These are phyloP conservation scores for Pogonus chalceus DNA, from an alignment of 1,140 invertebrate species.

Conservation along the genomic window DNA sequence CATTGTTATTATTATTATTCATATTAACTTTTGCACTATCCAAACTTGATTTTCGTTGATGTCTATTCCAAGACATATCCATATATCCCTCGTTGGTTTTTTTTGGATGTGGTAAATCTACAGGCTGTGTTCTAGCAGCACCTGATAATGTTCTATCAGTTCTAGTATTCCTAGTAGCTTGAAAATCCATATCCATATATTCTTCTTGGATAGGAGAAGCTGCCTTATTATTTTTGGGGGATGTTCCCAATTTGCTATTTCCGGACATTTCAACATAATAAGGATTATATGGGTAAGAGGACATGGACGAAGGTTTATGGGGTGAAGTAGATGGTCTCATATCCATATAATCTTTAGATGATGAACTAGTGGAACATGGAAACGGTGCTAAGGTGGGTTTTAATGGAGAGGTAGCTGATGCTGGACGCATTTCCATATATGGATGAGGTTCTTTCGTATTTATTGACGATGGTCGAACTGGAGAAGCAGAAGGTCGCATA, in stretches of 20 bases:
- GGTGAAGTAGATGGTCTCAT: constrained; percentile 30
- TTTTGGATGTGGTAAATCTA: constrained; percentile 38
- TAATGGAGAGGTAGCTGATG: constrained; percentile 19
- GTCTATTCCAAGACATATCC: constrained; percentile 40
- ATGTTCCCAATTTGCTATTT: background rate
- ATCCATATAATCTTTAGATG: constrained; percentile 28
- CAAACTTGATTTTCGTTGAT: constrained; percentile 25
- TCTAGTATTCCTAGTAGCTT: constrained; percentile 14
- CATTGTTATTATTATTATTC: constrained; percentile 22
- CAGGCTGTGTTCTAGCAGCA: constrained; percentile 33
- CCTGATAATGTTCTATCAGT: constrained; percentile 26
- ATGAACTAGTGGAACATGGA: background rate
- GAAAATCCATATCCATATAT: constrained; percentile 35
- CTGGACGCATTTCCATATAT: constrained; percentile 14
- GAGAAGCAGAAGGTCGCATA: constrained; percentile 6
- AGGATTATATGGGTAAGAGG: background rate
- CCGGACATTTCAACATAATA: constrained; percentile 9
- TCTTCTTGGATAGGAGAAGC: constrained; percentile 22
- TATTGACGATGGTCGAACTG: background rate
- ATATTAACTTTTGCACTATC: constrained; percentile 23
- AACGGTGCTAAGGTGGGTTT: background rate
- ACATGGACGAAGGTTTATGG: background rate
- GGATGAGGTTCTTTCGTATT: background rate
- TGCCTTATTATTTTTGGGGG: constrained; percentile 12
- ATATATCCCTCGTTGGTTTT: constrained; percentile 47